Evolutionary conservation across 2,113 vertebrate genomes (phyloP), one percentile per base, ranked within the genome.

Genomic region (Polypterus bichir): DNA sequence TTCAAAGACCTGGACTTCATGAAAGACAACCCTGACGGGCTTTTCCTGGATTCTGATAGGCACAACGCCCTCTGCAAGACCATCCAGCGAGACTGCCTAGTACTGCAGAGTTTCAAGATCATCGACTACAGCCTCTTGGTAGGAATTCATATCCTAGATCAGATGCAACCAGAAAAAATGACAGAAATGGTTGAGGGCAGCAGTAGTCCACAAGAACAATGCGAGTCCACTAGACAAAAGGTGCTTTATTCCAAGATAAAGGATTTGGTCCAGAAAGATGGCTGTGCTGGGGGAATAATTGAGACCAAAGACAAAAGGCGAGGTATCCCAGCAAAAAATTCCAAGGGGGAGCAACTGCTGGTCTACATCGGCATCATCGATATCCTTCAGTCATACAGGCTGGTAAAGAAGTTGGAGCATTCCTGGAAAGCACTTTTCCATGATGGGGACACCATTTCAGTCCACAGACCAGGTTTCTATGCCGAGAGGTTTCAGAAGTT

Each of bases 51-150:
- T 52, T 70, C 69, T 0, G 93, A 96, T 44, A 94, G 89, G 76
- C 83, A 91, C 65, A 92, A 4, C 0, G 94, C 91, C 44, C 77
- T 98, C 1, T 92, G 88, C 74, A 95, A 91, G 73, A 98, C 93
- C 9, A 78, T 98, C 53, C 91, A 92, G 62, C 87, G 95, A 65
- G 95, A 98, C 72, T 98, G 95, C 57, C 64, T 93, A 90, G 94
- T 98, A 2, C 74, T 98, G 11, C 92, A 98, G 76, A 98, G 95
- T 73, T 98, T 98, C 64, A 96, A 97, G 73, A 97, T 97, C 71
- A 98, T 98, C 93, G 95, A 98, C 64, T 98, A 97, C 73, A 98
- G 95, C 59, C 81, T 97, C 54, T 77, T 98, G 4, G 75, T 96
- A 59, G 94, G 92, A 0, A 73, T 98, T 69, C 93, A 98, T 63